Percentiles rank a stretch among this genome's conserved stretches.
These are phyloP conservation scores for Phylloscopus whistleri DNA, from an alignment of 2,113 vertebrate genomes.

Conservation along the genomic window DNA sequence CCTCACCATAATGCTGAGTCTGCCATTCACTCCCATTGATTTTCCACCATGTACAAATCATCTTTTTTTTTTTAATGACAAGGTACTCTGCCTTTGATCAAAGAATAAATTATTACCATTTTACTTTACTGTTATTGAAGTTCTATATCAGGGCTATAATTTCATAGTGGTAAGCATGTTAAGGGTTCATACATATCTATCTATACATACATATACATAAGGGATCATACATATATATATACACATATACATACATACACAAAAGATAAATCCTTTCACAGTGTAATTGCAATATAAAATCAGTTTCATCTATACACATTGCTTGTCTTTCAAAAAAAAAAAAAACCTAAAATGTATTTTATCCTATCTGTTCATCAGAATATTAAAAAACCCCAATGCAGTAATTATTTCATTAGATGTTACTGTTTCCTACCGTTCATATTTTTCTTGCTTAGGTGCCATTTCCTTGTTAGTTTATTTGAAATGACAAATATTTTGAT, in stretches of 20 bases:
- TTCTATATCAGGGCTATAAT: not conserved
- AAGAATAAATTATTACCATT: not conserved
- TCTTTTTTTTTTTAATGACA: not conserved
- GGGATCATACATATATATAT: not conserved
- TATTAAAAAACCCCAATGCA: not conserved
- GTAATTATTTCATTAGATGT: not conserved
- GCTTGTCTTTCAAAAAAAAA: not conserved
- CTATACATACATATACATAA: not conserved
- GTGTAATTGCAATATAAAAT: not conserved
- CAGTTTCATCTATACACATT: not conserved
- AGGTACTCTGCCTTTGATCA: not conserved
- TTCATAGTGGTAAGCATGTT: not conserved
- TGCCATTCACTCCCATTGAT: not conserved
- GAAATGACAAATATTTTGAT: not conserved
- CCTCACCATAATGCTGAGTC: no score
- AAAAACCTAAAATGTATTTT: not conserved
- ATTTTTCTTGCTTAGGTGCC: not conserved
- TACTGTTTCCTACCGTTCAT: not conserved
- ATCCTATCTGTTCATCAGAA: not conserved
- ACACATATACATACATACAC: not conserved
- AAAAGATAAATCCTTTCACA: not conserved
- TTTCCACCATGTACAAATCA: not conserved
- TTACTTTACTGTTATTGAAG: not conserved
- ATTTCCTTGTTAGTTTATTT: not conserved
- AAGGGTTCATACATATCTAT: not conserved